A percentile compares a stretch with the other conserved stretches of the same genome.
These are phyloP conservation scores for Serrognathus titanus DNA, from an alignment of 2,888 invertebrate genomes.

Conservation along the genomic window DNA sequence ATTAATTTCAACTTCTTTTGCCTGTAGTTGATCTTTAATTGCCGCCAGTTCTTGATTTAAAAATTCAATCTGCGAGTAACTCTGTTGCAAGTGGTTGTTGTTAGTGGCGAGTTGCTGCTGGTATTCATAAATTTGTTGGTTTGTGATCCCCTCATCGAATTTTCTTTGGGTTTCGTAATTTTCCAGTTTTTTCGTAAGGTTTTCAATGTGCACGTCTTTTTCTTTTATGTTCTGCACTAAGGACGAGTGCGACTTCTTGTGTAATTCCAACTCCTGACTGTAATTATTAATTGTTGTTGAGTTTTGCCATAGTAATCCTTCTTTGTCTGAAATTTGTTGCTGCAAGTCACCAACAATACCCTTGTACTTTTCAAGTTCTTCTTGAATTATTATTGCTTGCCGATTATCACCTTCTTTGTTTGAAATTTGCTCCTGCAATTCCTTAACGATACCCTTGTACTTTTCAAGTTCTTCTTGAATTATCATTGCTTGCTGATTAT, in stretches of 20 bases:
- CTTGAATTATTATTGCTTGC: not conserved
- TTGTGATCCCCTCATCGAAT: conserved; percentile 28
- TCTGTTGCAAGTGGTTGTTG: conserved; percentile 26
- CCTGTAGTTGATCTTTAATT: conserved; percentile 20
- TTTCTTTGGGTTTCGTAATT: conserved; percentile 23
- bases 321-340: not conserved
- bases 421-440: not conserved
- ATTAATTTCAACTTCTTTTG: conserved; percentile 30
- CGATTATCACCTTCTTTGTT: not conserved
- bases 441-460: not conserved
- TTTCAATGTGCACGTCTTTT: conserved; percentile 16
- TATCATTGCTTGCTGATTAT: not conserved
- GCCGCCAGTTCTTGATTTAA: conserved; percentile 27
- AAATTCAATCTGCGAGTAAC: conserved; percentile 25
- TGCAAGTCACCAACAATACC: not conserved
- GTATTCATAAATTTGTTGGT: conserved; percentile 28
- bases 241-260: not conserved
- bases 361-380: not conserved
- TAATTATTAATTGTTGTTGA: not conserved
- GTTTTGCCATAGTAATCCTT: not conserved
- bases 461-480: not conserved
- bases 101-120: conserved; percentile 26
- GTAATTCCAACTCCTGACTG: not conserved
- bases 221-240: conserved; percentile 13
- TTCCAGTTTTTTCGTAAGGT: conserved; percentile 4